phyloP scores from a whole-genome alignment of 2,888 invertebrate genomes.

The Chrysopilus asiliformis region DNA sequence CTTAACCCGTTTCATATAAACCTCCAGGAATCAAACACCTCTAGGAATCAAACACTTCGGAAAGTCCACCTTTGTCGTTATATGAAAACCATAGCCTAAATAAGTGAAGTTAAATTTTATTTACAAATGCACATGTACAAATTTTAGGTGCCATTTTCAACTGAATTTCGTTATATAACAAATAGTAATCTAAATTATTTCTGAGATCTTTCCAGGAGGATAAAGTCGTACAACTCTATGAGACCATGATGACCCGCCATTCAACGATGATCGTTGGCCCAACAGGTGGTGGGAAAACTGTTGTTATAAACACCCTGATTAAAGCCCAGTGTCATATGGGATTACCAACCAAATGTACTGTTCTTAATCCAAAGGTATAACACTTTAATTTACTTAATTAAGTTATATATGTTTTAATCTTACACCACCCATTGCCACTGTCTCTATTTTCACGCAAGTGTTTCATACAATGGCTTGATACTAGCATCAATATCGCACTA shows the following conservation, averaged over 20 bases:
- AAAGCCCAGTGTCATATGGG: conserved; percentile 65
- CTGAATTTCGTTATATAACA: no score
- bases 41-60: no score
- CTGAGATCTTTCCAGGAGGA: conserved; percentile 56
- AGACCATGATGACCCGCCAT: conserved; percentile 90
- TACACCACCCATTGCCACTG: neutral
- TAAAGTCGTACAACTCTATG: conserved; percentile 81
- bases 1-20: no score
- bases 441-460: neutral
- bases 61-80: no score
- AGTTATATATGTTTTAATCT: neutral
- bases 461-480: no score
- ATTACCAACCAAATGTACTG: conserved; percentile 62
- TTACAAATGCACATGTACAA: no score
- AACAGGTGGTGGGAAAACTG: conserved; percentile 84
- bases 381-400: neutral
- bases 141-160: no score
- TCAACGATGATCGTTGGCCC: conserved; percentile 87
- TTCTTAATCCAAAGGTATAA: conserved; percentile 66
- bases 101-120: no score
- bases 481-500: no score
- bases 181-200: no score
- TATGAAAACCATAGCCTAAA: no score
- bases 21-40: no score
- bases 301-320: conserved; percentile 64